Percentiles rank a stretch among this genome's conserved stretches.
These are phyloP conservation scores for Rhamnusium bicolor DNA, from an alignment of 2,888 invertebrate genomes.

Conservation along the genomic window DNA sequence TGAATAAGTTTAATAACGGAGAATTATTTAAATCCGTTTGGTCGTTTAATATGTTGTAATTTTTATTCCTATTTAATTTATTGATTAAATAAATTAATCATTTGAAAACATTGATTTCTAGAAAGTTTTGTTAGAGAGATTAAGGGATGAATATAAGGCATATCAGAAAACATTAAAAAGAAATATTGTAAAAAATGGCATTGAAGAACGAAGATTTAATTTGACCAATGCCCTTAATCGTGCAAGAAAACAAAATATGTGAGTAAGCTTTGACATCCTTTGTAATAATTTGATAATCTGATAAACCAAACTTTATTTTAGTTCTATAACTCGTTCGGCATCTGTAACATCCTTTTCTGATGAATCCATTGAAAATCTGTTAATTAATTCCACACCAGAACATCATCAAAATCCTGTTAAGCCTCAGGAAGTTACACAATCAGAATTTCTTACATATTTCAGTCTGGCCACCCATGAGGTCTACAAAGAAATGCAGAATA, in stretches of 20 bases:
- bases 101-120: background rate
- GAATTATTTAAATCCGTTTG: too few species aligned
- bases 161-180: slow-evolving; percentile 64
- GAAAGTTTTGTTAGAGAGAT: slow-evolving; percentile 56
- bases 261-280: slow-evolving; percentile 49
- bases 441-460: slow-evolving; percentile 70
- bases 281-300: background rate
- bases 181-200: slow-evolving; percentile 62
- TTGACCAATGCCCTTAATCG: slow-evolving; percentile 65
- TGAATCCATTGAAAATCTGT: slow-evolving; percentile 64
- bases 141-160: slow-evolving; percentile 65
- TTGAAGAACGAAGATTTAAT: slow-evolving; percentile 66
- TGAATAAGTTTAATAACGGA: too few species aligned
- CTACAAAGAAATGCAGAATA: slow-evolving; percentile 72
- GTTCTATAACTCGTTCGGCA: slow-evolving; percentile 61
- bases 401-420: slow-evolving; percentile 58
- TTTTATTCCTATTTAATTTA: too few species aligned
- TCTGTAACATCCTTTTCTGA: slow-evolving; percentile 66
- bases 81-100: too few species aligned
- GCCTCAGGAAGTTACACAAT: slow-evolving; percentile 67
- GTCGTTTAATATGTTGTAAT: too few species aligned
- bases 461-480: slow-evolving; percentile 72
- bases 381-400: slow-evolving; percentile 63
- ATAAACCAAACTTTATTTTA: slow-evolving; percentile 20
- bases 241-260: slow-evolving; percentile 70